A percentile compares a stretch with the other conserved stretches of the same genome.
phyloP scores from a whole-genome alignment of 2,888 invertebrate species.

The Rapana venosa region DNA sequence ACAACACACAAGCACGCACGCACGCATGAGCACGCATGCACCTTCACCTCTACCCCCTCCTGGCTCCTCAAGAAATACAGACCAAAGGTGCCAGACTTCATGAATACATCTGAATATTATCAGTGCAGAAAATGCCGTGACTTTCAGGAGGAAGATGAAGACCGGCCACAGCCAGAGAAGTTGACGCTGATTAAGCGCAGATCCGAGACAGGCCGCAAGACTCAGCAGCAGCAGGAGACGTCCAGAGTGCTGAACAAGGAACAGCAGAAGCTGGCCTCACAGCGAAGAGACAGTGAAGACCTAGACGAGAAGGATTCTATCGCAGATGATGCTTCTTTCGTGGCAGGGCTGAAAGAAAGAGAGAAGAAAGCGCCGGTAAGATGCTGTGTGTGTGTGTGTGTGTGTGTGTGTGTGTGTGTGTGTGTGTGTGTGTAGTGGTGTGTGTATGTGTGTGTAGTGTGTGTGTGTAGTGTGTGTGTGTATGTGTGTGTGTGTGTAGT shows the following conservation, averaged over 20 bases:
- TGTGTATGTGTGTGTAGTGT: not conserved
- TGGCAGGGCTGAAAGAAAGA: constrained; percentile 58
- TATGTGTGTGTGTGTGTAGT: not conserved
- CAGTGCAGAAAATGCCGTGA: too few relatives aligned
- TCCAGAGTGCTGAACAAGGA: not conserved
- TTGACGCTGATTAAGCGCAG: constrained; percentile 41
- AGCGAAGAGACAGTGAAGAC: not conserved
- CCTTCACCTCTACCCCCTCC: too few relatives aligned
- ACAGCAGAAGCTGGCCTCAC: not conserved
- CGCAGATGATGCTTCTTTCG: constrained; percentile 67
- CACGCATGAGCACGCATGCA: too few relatives aligned
- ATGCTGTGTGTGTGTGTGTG: not conserved
- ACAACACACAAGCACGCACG: too few relatives aligned
- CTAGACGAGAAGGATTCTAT: constrained; percentile 51
- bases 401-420: not conserved
- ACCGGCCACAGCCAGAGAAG: constrained; percentile 26
- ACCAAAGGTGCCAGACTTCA: too few relatives aligned
- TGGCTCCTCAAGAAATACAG: too few relatives aligned
- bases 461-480: not conserved
- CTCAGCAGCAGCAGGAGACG: not conserved
- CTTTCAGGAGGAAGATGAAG: not conserved
- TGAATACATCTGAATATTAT: too few relatives aligned
- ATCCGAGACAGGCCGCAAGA: constrained; percentile 27
- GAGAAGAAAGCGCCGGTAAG: constrained; percentile 63
- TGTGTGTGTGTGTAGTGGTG: too few relatives aligned